Percentiles rank a stretch among this genome's conserved stretches.
phyloP scores from a whole-genome alignment of 2,888 invertebrate species.

The Heterodera filipjevi region DNA sequence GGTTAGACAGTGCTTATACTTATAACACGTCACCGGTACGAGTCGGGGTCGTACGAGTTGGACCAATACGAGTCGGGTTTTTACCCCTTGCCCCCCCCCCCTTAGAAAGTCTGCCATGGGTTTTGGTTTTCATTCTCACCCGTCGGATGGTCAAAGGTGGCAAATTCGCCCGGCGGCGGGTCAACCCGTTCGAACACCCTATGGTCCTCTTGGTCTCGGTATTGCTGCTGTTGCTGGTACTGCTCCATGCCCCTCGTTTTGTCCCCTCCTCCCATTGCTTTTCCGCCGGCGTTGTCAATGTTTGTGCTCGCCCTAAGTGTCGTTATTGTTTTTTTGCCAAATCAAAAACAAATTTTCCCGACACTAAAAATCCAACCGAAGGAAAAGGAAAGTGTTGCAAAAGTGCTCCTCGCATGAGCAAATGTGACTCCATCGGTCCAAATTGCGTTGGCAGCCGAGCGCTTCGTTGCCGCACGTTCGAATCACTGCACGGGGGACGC shows the following conservation, averaged over 20 bases:
- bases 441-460: constrained; percentile 47
- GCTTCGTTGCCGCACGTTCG: constrained; percentile 52
- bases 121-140: constrained; percentile 23
- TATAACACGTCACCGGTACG: no score
- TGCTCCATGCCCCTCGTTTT: background rate
- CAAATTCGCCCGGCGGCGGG: constrained; percentile 42
- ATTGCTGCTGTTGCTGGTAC: background rate
- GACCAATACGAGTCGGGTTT: no score
- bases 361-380: constrained; percentile 41
- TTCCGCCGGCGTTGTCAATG: constrained; percentile 19
- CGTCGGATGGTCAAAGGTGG: constrained; percentile 36
- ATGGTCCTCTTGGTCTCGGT: constrained; percentile 38
- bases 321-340: background rate
- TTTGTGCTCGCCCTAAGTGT: constrained; percentile 23
- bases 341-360: constrained; percentile 13
- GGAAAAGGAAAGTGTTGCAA: constrained; percentile 63
- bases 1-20: no score
- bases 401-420: constrained; percentile 63
- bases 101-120: no score
- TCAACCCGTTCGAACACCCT: constrained; percentile 45
- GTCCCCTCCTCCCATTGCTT: constrained; percentile 18
- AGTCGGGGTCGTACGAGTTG: no score
- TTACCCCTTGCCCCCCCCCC: background rate
- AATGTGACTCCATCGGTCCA: constrained; percentile 61
- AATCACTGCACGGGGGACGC: constrained; percentile 41